These are phyloP conservation scores for Sitobion miscanthi DNA, from an alignment of 1,140 invertebrate species.

Conservation along the genomic window DNA sequence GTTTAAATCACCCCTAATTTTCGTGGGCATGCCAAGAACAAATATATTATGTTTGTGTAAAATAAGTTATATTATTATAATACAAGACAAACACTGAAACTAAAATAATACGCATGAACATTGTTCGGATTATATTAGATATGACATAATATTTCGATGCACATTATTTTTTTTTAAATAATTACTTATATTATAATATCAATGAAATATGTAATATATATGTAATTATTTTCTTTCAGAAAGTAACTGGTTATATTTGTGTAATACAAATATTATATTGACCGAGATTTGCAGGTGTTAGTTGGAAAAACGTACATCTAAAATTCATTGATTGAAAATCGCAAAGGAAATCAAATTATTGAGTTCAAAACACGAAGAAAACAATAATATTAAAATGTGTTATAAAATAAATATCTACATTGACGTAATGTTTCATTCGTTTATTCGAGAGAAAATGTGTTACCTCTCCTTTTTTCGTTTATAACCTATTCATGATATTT, in stretches of 20 bases:
- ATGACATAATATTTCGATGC: not conserved
- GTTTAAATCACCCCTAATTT: not conserved
- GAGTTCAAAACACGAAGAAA: not conserved
- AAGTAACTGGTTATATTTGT: not conserved
- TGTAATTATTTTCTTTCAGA: not conserved
- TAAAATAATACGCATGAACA: not conserved
- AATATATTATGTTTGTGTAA: not conserved
- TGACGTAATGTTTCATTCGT: slow-evolving; percentile 18
- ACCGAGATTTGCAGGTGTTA: not conserved
- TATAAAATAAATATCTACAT: not conserved
- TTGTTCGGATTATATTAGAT: not conserved
- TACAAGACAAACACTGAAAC: not conserved
- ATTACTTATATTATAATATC: not conserved
- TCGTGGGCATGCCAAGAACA: not conserved
- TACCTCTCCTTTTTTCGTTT: not conserved
- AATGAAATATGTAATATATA: not conserved
- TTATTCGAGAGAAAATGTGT: slow-evolving; percentile 3
- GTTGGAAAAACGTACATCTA: not conserved
- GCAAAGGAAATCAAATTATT: not conserved
- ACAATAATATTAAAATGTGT: not conserved
- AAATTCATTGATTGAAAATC: not conserved
- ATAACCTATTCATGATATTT: slow-evolving; percentile 29
- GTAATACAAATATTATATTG: not conserved
- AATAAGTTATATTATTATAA: not conserved
- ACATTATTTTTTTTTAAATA: not conserved